Evolutionary conservation across 2,113 vertebrate genomes (phyloP).

Genomic region (Hippocampus guttulatus): DNA sequence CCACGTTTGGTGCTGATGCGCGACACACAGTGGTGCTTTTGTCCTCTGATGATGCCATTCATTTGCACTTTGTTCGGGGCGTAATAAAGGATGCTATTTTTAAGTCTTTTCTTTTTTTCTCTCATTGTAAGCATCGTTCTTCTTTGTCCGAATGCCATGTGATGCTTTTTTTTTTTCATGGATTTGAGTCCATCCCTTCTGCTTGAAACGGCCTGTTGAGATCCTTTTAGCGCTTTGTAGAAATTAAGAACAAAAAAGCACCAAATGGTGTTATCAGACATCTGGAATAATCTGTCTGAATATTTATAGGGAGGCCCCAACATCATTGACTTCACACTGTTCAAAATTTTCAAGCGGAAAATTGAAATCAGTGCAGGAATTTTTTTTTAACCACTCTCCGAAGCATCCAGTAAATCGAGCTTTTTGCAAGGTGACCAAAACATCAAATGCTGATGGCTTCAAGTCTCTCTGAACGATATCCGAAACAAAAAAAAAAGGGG

Average conservation of each 20-base stretch:
- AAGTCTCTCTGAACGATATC: neutral
- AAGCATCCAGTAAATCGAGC: neutral
- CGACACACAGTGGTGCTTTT: constrained; percentile 35
- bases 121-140: constrained; percentile 1
- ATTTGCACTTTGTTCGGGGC: constrained; percentile 34
- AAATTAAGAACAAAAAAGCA: neutral
- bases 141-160: neutral
- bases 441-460: neutral
- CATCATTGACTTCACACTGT: too few relatives aligned
- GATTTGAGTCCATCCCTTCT: neutral
- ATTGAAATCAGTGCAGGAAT: neutral
- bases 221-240: neutral
- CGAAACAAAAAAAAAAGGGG: neutral
- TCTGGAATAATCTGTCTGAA: neutral
- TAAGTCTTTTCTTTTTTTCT: neutral
- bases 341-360: too few relatives aligned
- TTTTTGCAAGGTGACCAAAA: neutral
- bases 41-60: constrained; percentile 30
- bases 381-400: neutral
- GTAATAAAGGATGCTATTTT: constrained; percentile 27
- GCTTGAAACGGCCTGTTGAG: neutral
- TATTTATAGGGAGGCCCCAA: neutral
- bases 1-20: constrained; percentile 45
- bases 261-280: neutral
- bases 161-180: neutral